These are phyloP conservation scores for Syrrhaptes paradoxus DNA, from an alignment of 2,113 vertebrate genomes.

Conservation along the genomic window DNA sequence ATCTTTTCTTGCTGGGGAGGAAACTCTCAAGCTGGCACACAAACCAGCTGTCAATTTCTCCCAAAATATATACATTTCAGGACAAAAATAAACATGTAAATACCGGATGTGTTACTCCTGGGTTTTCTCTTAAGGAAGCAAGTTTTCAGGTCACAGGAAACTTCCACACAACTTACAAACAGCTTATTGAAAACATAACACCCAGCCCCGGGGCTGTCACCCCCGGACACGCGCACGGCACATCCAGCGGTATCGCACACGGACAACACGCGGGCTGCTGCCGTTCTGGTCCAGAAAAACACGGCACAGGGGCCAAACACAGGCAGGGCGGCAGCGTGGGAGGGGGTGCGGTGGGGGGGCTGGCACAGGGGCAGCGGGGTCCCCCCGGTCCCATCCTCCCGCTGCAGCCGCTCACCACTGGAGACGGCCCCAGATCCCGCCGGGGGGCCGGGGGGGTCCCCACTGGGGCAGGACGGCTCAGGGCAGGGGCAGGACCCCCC, in stretches of 20 bases:
- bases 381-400: neutral
- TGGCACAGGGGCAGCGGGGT: neutral
- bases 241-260: neutral
- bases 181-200: neutral
- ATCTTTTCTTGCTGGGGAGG: neutral
- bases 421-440: fast-evolving
- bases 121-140: neutral
- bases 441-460: fast-evolving
- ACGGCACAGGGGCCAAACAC: fast-evolving
- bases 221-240: neutral
- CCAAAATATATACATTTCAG: neutral
- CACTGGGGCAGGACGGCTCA: fast-evolving
- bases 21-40: neutral
- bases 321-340: fast-evolving
- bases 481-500: neutral
- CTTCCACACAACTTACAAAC: neutral
- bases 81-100: neutral
- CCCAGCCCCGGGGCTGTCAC: neutral
- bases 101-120: neutral
- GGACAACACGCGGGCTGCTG: fast-evolving
- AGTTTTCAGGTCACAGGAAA: neutral
- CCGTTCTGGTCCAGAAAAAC: neutral
- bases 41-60: neutral
- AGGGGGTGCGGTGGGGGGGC: too few relatives aligned
- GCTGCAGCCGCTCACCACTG: neutral